These are phyloP conservation scores for Mustela lutreola DNA, from an alignment of 2,113 vertebrate genomes.

Conservation along the genomic window DNA sequence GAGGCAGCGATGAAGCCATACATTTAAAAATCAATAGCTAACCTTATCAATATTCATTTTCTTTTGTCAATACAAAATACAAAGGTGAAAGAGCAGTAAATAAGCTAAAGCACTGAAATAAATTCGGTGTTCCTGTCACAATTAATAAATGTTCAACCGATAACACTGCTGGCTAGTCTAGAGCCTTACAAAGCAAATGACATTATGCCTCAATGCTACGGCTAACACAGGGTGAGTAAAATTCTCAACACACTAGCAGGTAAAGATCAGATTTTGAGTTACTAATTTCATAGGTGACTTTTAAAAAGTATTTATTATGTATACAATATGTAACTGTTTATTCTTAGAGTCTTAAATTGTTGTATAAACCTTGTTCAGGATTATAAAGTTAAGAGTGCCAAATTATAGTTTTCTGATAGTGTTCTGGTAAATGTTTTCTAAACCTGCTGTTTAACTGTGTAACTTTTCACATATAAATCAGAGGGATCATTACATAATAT, in stretches of 20 bases:
- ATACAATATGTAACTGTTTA: neutral
- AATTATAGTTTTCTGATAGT: neutral
- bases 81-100: conserved; percentile 92
- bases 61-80: conserved; percentile 91
- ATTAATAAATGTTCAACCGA: conserved; percentile 90
- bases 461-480: conserved; percentile 38
- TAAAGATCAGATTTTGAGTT: neutral
- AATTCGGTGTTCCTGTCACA: conserved; percentile 91
- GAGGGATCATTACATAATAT: conserved; percentile 11
- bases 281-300: neutral
- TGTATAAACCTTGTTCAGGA: neutral
- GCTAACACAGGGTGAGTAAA: conserved; percentile 64
- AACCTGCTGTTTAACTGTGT: neutral
- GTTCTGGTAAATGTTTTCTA: conserved; percentile 31
- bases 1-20: conserved; percentile 87
- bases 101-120: conserved; percentile 89
- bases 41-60: conserved; percentile 93
- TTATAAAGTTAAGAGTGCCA: conserved; percentile 58
- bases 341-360: neutral
- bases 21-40: conserved; percentile 91
- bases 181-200: conserved; percentile 73
- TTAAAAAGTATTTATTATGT: neutral
- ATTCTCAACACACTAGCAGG: neutral
- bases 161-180: conserved; percentile 82
- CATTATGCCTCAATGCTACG: conserved; percentile 65